Base-by-base conservation (phyloP, 1,140 invertebrate genomes). In the Popillia japonica region DNA sequence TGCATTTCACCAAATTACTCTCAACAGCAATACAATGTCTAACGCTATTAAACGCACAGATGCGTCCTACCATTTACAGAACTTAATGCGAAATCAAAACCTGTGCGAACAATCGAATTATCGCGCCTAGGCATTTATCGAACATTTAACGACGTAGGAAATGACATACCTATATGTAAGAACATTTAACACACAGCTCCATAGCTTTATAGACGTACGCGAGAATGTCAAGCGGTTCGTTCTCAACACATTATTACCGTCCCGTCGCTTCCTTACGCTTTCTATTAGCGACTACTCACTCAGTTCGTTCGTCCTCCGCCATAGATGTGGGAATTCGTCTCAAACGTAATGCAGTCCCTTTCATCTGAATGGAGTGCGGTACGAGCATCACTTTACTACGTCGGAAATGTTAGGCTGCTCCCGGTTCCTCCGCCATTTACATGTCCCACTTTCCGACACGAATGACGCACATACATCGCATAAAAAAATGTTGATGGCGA, bases 401-500 rank as follows among this genome's bases (percentile, higher is more conserved):
- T 17, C 17, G 14, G 48, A 17, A 44, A 34, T 34, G 27, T 34
- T 34, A 34, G 48, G 14, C 17, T 7, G 48, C 14, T 3, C 11
- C 14, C 48, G 2, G 11, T 55, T 55, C 14, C 48, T 55, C 48
- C 17, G 48, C 17, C 48, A 55, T 55, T 55, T n/a, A 14, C 6
- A 55, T 14, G n/a, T 55, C 48, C 17, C 48, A 14, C 14, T 17
- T 55, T 55, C 17, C 48, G 14, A 17, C 14, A 7, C 48, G 48
- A 55, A 17, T 17, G 48, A 55, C 7, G 7, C 44, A 48, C 10
- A 48, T n/a, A 9, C 48, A 17, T n/a, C 48, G 14, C 10, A 7
- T 55, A 17, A 55, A 55, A 55, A 55, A 55, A 34, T 34, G 27
- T 34, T 87, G 96, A 94, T 99, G 97, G 97, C 93, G 98, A 55